Conservation (phyloP, 2,113 vertebrate genomes). For the Galbula dea region DNA sequence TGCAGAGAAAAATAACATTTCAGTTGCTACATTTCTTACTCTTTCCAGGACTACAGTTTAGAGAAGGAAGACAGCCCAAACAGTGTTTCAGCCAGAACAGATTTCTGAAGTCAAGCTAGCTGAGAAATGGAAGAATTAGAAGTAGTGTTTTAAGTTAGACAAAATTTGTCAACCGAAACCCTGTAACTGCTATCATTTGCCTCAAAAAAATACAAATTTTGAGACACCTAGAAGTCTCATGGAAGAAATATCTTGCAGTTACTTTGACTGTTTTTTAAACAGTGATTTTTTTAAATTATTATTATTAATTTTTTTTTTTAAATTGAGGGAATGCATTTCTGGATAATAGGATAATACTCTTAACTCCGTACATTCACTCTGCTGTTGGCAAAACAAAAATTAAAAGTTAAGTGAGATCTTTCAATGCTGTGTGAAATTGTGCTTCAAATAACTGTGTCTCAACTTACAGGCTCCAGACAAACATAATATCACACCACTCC, state of each 20-base stretch:
- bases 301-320: background rate
- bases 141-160: background rate
- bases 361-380: background rate
- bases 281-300: background rate
- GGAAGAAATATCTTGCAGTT: background rate
- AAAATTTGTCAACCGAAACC: background rate
- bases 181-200: background rate
- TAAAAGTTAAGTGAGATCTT: background rate
- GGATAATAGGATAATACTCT: background rate
- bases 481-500: constrained; percentile 89
- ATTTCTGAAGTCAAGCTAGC: background rate
- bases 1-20: background rate
- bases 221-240: background rate
- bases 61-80: background rate
- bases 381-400: background rate
- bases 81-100: background rate
- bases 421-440: background rate
- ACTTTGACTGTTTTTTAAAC: background rate
- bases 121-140: background rate
- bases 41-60: background rate
- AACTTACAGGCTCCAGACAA: constrained; percentile 88
- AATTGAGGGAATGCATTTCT: background rate
- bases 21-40: background rate
- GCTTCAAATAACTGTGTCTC: constrained; percentile 16
- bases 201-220: background rate